Percentiles rank a stretch among this genome's conserved stretches.
Evolutionary conservation across 1,140 invertebrate genomes (phyloP).

Genomic region (Stegodyphus mimosarum): DNA sequence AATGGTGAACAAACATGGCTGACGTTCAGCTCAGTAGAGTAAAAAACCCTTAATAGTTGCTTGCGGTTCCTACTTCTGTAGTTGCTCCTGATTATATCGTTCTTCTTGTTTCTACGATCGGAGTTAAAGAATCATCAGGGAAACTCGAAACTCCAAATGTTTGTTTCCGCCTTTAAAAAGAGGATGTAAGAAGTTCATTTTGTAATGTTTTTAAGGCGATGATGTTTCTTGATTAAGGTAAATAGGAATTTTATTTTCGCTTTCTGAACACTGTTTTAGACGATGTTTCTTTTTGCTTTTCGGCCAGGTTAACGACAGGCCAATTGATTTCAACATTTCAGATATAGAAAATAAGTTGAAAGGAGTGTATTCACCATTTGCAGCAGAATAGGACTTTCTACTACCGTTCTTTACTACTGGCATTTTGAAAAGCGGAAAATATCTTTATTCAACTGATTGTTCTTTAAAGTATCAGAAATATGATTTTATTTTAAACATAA

Average conservation of each 20-base stretch:
- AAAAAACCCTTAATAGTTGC: slow-evolving; percentile 9
- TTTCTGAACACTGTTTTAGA: not conserved
- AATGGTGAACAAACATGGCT: not conserved
- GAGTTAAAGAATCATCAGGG: slow-evolving; percentile 51
- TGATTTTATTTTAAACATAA: too few relatives aligned
- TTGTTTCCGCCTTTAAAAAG: slow-evolving; percentile 45
- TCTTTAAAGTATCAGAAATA: too few relatives aligned
- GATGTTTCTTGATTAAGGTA: slow-evolving; percentile 32
- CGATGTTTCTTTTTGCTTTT: too few relatives aligned
- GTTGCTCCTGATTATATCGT: slow-evolving; percentile 45
- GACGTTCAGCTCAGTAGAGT: not conserved
- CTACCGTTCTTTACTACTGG: too few relatives aligned
- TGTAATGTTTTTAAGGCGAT: slow-evolving; percentile 43
- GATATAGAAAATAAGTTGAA: not conserved
- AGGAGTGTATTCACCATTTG: too few relatives aligned
- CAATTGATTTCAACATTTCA: not conserved
- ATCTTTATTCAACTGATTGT: too few relatives aligned
- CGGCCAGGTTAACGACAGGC: not conserved
- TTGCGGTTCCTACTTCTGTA: slow-evolving; percentile 17
- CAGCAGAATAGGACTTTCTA: too few relatives aligned
- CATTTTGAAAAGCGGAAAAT: too few relatives aligned
- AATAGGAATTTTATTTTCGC: not conserved
- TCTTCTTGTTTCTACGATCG: slow-evolving; percentile 20
- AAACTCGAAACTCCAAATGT: slow-evolving; percentile 54
- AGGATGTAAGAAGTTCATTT: slow-evolving; percentile 1